A percentile compares a stretch with the other conserved stretches of the same genome.
These are phyloP conservation scores for Gisinianus flammeolus DNA, from an alignment of 2,888 invertebrate species.

Conservation along the genomic window DNA sequence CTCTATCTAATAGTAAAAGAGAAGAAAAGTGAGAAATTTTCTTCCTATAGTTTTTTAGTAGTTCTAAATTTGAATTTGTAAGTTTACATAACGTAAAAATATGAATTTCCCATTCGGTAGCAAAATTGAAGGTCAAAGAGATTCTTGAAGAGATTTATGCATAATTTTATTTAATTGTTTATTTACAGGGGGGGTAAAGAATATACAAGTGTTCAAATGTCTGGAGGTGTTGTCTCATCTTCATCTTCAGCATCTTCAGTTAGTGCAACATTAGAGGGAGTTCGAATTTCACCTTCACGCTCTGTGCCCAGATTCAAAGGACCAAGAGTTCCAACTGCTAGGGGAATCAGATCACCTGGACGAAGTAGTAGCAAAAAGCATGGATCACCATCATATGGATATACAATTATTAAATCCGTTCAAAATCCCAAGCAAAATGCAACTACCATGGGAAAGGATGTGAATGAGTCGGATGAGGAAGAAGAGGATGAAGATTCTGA, in stretches of 20 bases:
- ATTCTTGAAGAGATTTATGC: background rate
- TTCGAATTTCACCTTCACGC: background rate
- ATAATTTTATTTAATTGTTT: background rate
- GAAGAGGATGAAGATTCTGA: slow-evolving; percentile 41
- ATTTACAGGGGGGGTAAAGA: slow-evolving; percentile 4
- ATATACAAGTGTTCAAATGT: background rate
- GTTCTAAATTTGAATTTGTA: too few relatives aligned
- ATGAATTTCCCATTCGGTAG: too few relatives aligned
- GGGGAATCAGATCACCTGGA: slow-evolving; percentile 4
- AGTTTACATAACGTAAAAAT: too few relatives aligned
- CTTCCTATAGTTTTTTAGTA: too few relatives aligned
- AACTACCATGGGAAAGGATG: background rate
- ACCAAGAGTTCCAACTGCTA: slow-evolving; percentile 27
- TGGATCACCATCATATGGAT: background rate
- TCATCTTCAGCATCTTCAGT: slow-evolving; percentile 6
- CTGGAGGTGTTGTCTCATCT: slow-evolving; percentile 1
- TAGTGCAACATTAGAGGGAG: background rate
- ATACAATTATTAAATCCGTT: slow-evolving; percentile 1
- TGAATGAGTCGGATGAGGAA: slow-evolving; percentile 38
- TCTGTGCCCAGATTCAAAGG: slow-evolving; percentile 28
- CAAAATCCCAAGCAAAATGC: slow-evolving; percentile 21
- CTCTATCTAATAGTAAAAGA: too few relatives aligned
- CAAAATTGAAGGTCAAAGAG: too few relatives aligned
- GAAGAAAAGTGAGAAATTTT: too few relatives aligned
- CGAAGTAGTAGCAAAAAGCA: background rate